These are phyloP conservation scores for Dorcus parallelipipedus DNA, from an alignment of 2,888 invertebrate genomes.

Conservation along the genomic window DNA sequence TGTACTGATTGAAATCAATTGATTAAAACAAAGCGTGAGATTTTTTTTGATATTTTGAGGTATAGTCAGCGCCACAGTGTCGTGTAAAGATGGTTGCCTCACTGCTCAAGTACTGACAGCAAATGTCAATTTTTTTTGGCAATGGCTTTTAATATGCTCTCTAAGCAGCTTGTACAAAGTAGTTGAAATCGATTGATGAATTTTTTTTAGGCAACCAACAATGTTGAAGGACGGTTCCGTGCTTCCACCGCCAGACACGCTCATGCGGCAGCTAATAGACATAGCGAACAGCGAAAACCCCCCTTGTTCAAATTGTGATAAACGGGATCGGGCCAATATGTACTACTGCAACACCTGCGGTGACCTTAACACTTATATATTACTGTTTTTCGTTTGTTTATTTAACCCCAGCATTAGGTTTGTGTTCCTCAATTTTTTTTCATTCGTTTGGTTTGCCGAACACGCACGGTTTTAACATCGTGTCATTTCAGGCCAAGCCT, in stretches of 20 bases:
- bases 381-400: constrained; percentile 16
- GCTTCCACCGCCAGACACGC: constrained; percentile 61
- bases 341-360: constrained; percentile 77
- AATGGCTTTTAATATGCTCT: too few relatives aligned
- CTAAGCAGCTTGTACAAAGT: neutral
- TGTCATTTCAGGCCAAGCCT: constrained; percentile 59
- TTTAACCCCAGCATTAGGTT: constrained; percentile 8
- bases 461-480: neutral
- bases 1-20: too few relatives aligned
- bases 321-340: constrained; percentile 66
- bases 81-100: too few relatives aligned
- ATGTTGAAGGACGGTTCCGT: constrained; percentile 59
- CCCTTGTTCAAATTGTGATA: constrained; percentile 76
- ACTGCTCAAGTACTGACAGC: too few relatives aligned
- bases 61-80: too few relatives aligned
- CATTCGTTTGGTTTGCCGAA: neutral
- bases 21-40: too few relatives aligned
- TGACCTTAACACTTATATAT: constrained; percentile 29
- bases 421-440: constrained; percentile 20
- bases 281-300: constrained; percentile 68
- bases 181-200: neutral
- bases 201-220: constrained; percentile 54
- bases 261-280: constrained; percentile 69
- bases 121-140: neutral
- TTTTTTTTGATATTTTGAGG: neutral